Base-by-base conservation (phyloP, 2,888 invertebrate genomes). In the Electrophaes corylata region DNA sequence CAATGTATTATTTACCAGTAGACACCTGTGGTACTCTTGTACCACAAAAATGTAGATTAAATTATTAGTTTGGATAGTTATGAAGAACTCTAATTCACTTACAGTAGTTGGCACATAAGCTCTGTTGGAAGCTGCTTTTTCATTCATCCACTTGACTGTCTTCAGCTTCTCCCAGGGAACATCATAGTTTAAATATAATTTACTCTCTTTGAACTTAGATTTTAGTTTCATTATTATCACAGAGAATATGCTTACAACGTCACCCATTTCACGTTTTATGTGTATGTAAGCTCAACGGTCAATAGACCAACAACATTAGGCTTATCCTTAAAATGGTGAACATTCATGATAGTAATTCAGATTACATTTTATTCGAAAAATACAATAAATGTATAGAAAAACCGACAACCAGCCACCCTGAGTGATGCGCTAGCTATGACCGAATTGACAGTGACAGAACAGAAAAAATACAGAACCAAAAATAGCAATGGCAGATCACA, bases 31-130 rank as follows among this genome's bases (percentile, higher is more conserved):
- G n/a, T n/a, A n/a, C n/a, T n/a, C n/a, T n/a, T n/a, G n/a, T n/a
- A n/a, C n/a, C n/a, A n/a, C n/a, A n/a, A n/a, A n/a, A n/a, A n/a
- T n/a, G n/a, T n/a, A n/a, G n/a, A n/a, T n/a, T n/a, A n/a, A n/a
- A n/a, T n/a, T n/a, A n/a, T n/a, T n/a, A n/a, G n/a, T 20, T 20
- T 20, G 3, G 5, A 4, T 20, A 29, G 10, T 29, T 8, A 29
- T 29, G 6, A 8, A 29, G 26, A 29, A 8, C 4, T 12, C 26
- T 16, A 23, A 1, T 31, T 26, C 23, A 43, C 86, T 86, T 69
- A 94, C 94, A 78, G 89, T 89, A 19, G 98, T 98, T 41, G 98
- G 98, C 69, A 94, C 93, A 84, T 98, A 98, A 1, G 98, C 97
- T 83, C 94, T 94, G 77, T 95, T 94, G 29, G 94, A 92, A 57